A percentile compares a stretch with the other conserved stretches of the same genome.
phyloP scores from a whole-genome alignment of 2,113 vertebrate species.

The Fregetta grallaria region DNA sequence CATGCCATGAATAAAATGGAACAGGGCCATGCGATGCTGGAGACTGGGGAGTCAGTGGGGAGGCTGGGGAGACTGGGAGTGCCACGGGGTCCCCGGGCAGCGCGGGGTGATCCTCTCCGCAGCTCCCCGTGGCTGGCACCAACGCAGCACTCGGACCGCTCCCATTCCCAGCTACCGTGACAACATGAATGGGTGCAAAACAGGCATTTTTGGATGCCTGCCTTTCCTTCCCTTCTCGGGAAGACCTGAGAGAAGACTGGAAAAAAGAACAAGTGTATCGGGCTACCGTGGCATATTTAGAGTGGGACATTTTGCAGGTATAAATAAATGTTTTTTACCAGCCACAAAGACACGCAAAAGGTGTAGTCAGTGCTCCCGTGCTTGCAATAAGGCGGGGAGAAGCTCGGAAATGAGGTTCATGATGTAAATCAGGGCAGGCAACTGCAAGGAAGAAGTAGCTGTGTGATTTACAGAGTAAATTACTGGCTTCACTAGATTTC shows the following conservation, averaged over 20 bases:
- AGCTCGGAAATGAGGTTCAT: neutral
- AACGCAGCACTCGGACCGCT: fast-evolving
- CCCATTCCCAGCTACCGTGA: neutral
- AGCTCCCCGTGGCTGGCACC: fast-evolving
- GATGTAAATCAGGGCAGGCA: constrained; percentile 51
- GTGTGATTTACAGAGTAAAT: constrained; percentile 60
- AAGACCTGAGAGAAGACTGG: neutral
- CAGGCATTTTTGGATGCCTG: neutral
- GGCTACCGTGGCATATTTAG: neutral
- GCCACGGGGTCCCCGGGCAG: neutral
- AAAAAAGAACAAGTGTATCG: neutral
- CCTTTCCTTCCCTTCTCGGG: neutral
- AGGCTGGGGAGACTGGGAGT: neutral
- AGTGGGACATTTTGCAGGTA: neutral
- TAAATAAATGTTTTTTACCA: neutral
- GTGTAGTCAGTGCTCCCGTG: neutral
- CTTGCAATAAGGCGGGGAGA: neutral
- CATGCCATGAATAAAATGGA: neutral
- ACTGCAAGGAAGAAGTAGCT: constrained; percentile 14
- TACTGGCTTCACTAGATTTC: constrained; percentile 57
- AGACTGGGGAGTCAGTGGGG: neutral
- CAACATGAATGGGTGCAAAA: neutral
- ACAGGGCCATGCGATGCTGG: neutral
- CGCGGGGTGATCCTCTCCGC: fast-evolving
- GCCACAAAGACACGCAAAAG: neutral